These are phyloP conservation scores for Epizoanthus illoricatus DNA, from an alignment of 92 coral and sea anemone species.

Conservation along the genomic window DNA sequence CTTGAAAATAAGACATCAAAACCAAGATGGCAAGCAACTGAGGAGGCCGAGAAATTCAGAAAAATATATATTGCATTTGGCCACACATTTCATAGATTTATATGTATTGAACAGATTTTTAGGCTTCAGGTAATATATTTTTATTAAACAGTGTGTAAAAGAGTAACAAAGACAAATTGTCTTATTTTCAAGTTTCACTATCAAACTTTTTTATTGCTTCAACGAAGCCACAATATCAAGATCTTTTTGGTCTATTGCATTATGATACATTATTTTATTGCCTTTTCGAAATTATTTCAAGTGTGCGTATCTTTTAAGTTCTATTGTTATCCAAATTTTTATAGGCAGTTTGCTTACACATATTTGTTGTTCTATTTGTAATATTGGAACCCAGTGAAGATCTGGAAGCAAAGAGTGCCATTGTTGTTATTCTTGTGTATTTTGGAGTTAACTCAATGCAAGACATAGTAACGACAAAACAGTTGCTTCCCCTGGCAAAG, in stretches of 20 bases:
- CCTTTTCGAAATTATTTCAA: too few species aligned
- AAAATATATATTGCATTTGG: not conserved
- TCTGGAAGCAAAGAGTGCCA: slow-evolving; percentile 38
- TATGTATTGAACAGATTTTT: slow-evolving; percentile 1
- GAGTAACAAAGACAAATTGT: not conserved
- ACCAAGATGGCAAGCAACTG: not conserved
- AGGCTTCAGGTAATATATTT: slow-evolving; percentile 8
- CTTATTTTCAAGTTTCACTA: not conserved
- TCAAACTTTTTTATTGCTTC: slow-evolving; percentile 6
- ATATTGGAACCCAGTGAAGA: slow-evolving; percentile 34
- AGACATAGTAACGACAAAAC: slow-evolving; percentile 33
- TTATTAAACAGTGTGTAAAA: not conserved
- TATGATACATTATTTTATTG: too few species aligned
- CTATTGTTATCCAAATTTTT: slow-evolving; percentile 3
- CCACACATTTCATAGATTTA: not conserved
- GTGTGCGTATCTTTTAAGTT: not conserved
- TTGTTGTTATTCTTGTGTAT: slow-evolving; percentile 19
- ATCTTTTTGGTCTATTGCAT: slow-evolving; percentile 1
- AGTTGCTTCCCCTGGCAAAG: slow-evolving; percentile 38
- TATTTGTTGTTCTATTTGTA: slow-evolving; percentile 11
- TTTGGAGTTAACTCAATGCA: slow-evolving; percentile 34
- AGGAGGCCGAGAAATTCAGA: not conserved
- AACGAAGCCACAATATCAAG: not conserved
- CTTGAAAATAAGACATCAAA: slow-evolving; percentile 15
- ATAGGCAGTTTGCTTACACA: slow-evolving; percentile 10